These are phyloP conservation scores for Heterotis niloticus DNA, from an alignment of 2,113 vertebrate species.

Conservation along the genomic window DNA sequence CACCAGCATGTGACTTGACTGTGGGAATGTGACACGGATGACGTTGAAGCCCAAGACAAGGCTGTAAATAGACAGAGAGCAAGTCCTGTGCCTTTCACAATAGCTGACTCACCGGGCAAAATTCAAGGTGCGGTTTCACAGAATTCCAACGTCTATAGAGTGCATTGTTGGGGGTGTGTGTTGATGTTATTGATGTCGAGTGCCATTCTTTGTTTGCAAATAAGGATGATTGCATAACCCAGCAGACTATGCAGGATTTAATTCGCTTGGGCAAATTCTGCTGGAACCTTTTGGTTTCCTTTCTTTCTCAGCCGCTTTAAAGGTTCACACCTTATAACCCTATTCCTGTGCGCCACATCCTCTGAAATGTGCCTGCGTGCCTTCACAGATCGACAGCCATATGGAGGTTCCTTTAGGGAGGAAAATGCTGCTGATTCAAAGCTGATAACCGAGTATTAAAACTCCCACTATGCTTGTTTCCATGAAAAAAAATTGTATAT, in stretches of 20 bases:
- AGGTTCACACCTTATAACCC: not conserved
- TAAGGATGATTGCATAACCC: not conserved
- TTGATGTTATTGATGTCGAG: not conserved
- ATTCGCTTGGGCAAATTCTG: not conserved
- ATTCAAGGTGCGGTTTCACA: slow-evolving; percentile 13
- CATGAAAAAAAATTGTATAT: not conserved
- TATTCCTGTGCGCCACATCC: not conserved
- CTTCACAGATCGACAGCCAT: not conserved
- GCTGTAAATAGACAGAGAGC: slow-evolving; percentile 19
- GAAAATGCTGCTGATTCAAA: not conserved
- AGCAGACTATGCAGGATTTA: not conserved
- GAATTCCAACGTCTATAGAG: not conserved
- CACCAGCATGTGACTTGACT: slow-evolving; percentile 11
- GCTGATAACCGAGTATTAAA: too few species aligned
- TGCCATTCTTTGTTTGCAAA: not conserved
- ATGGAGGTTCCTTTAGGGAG: not conserved
- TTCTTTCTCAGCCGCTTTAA: not conserved
- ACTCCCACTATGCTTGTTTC: too few species aligned
- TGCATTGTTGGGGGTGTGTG: not conserved
- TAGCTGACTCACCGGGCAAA: slow-evolving; percentile 19
- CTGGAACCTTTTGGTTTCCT: not conserved
- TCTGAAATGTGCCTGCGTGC: too few species aligned
- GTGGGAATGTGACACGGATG: slow-evolving; percentile 17
- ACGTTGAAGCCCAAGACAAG: not conserved
- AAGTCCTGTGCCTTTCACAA: not conserved